Evolutionary conservation across 1,140 invertebrate genomes (phyloP), one percentile per base, ranked within the genome.

Genomic region (Drosophila orosa): DNA sequence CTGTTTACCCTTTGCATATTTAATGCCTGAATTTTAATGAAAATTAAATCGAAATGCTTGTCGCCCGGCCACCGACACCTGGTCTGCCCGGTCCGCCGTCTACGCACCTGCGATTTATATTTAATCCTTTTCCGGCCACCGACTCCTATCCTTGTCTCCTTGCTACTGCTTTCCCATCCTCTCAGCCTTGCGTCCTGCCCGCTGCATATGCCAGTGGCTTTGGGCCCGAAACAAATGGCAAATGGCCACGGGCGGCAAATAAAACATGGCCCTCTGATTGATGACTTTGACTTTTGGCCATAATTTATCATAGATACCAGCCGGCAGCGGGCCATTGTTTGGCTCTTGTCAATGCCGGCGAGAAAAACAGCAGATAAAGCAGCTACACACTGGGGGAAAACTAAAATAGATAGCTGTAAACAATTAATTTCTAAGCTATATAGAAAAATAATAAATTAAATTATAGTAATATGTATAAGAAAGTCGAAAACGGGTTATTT

Each of bases 11-110:
- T 84, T 90, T 89, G 85, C 74, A 89, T 89, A 84, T 90, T 89
- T 89, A 48, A 89, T 90, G 74, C 50, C 55, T 89, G 85, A 89
- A 89, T 89, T 89, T 89, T 84, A 89, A 89, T 89, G 80, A 89
- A 89, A 89, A 89, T 89, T 89, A 89, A 89, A 90, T 90, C 85
- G 84, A 90, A 89, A 89, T 89, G 84, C 66, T 89, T 71, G 68
- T 71, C 68, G 65, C 27, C 27, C 22, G 42, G 68, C 65, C 65
- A 71, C 73, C 75, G 84, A 86, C 83, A 86, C 83, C 83, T 54
- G 48, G 50, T 52, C 40, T 44, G 42, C 6, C 24, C 75, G 77
- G 37, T 22, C 37, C 33, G 37, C 48, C 29, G 62, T 60, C 55
- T 67, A 80, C 83, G 72, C 69, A 79, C 73, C 81, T 77, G 72